Evolutionary conservation across 2,888 invertebrate species (phyloP), one percentile per base, ranked within the genome.

Genomic region (Mimumesa dahlbomi): DNA sequence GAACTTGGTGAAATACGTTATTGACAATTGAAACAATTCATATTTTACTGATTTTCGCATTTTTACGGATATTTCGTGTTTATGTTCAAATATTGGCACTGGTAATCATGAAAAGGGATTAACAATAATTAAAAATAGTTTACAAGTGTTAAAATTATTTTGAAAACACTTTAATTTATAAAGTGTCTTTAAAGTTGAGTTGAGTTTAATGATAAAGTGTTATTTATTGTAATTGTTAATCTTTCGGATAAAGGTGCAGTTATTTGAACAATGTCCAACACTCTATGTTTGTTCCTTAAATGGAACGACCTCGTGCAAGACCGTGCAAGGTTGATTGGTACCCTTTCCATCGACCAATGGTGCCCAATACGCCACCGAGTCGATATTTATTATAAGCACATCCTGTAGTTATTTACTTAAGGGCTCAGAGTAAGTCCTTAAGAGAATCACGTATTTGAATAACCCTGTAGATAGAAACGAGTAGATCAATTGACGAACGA

Each of bases 311-410:
- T 56, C 46, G 31, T 50, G 48, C 56, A 36, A 65, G 52, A n/a
- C 66, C 62, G 61, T 49, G 16, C 38, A 14, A 7, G 16, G 25
- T 58, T 68, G 16, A 19, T 58, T 68, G 36, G n/a, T 19, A 53
- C 13, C 14, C 1, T 2, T 71, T 14, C 57, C 6, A 53, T 48
- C 19, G 43, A 62, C 38, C 50, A 62, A 67, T 61, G 70, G 61
- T 67, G 70, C 61, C 3, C 21, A 18, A 9, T 57, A 61, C 46
- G 38, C 13, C 67, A 63, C 58, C 67, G 63, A 67, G 14, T 63
- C 46, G 13, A 48, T 36, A 13, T 21, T 56, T 31, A 38, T 9
- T 16, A 22, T 9, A 1, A 46, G 13, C 4, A 64, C 43, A 36
- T 14, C 9, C 34, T 61, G 61, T 46, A 62, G 18, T 49, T 54